A percentile compares a stretch with the other conserved stretches of the same genome.
phyloP scores from a whole-genome alignment of 2,888 invertebrate genomes.

The Epistrophe grossulariae region DNA sequence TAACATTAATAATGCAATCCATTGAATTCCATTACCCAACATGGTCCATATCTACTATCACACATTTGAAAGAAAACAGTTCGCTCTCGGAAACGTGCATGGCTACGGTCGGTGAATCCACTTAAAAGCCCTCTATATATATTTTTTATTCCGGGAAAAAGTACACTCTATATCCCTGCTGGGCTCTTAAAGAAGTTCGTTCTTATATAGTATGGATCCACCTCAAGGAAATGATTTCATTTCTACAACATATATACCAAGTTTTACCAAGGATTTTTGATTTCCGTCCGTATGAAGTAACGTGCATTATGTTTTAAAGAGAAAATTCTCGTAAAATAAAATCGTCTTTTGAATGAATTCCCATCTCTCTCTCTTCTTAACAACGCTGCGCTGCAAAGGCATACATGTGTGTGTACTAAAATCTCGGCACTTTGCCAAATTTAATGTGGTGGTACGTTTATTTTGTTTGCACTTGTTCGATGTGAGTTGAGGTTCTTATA shows the following conservation, averaged over 20 bases:
- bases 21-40: conserved; percentile 54
- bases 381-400: conserved; percentile 19
- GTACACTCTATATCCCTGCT: conserved; percentile 25
- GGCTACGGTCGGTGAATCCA: conserved; percentile 58
- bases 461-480: conserved; percentile 54
- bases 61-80: background rate
- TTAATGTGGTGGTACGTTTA: conserved; percentile 62
- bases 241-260: conserved; percentile 51
- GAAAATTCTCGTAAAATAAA: conserved; percentile 67
- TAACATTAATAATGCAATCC: conserved; percentile 54
- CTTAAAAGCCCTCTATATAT: conserved; percentile 56
- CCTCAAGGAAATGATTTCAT: conserved; percentile 66
- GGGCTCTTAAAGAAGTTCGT: conserved; percentile 9
- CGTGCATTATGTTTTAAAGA: conserved; percentile 65
- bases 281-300: conserved; percentile 57
- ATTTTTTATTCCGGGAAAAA: conserved; percentile 29
- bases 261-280: conserved; percentile 53
- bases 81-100: conserved; percentile 38
- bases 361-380: conserved; percentile 1
- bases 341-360: conserved; percentile 70
- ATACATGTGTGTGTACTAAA: conserved; percentile 26
- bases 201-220: conserved; percentile 14
- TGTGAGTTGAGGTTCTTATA: conserved; percentile 25
- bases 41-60: conserved; percentile 12
- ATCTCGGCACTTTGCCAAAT: conserved; percentile 73